Evolutionary conservation across 2,113 vertebrate genomes (phyloP).

Genomic region (Chloebia gouldiae): DNA sequence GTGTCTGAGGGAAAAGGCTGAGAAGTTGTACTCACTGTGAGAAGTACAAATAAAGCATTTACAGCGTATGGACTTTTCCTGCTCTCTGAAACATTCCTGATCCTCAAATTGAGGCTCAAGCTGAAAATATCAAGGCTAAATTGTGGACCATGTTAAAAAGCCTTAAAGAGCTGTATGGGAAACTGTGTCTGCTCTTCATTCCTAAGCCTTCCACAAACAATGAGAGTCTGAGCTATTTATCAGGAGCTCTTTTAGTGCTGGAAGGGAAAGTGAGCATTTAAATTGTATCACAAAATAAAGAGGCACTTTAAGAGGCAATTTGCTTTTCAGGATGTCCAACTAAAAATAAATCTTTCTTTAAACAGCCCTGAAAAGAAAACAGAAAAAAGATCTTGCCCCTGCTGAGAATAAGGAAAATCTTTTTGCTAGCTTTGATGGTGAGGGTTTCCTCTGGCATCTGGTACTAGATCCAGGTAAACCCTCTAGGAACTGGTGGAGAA

Average conservation of each 20-base stretch:
- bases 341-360: conserved; percentile 34
- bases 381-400: background rate
- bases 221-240: background rate
- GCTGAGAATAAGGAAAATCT: background rate
- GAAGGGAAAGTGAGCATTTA: background rate
- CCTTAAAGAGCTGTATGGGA: background rate
- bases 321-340: conserved; percentile 3
- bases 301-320: background rate
- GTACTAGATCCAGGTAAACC: background rate
- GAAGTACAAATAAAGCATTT: background rate
- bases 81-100: background rate
- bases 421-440: background rate
- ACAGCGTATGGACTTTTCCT: background rate
- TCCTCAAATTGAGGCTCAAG: background rate
- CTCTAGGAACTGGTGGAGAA: background rate
- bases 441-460: background rate
- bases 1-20: background rate
- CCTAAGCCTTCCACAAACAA: conserved; percentile 2
- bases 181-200: background rate
- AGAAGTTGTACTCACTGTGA: background rate
- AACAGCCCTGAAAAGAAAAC: conserved; percentile 5
- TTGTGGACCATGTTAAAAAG: background rate
- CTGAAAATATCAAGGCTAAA: conserved; percentile 35
- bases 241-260: background rate
- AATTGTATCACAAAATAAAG: conserved; percentile 14